Evolutionary conservation across 2,797 vertebrate species (phyloP), one percentile per base, ranked within the genome.

Genomic region (Enteromius treurensis): DNA sequence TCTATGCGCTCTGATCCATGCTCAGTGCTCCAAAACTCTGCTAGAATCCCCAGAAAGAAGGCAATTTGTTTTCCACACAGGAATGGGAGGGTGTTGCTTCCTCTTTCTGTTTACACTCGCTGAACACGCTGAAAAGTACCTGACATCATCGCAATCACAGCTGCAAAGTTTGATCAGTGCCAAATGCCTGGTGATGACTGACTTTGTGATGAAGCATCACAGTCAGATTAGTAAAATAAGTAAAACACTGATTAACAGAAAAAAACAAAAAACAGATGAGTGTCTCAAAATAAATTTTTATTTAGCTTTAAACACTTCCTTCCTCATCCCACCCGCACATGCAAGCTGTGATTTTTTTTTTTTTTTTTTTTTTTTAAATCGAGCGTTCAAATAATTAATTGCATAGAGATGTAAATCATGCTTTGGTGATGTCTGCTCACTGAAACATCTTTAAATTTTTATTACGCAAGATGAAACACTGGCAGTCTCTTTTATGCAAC

Each of bases 1-100:
- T 90, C 88, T 86, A 88, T 83, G 86, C 84, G 75, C 71, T 85
- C 83, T 89, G 89, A 91, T 91, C 89, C 85, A 29, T 53, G 60
- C 82, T 86, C 79, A 69, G 62, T 73, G 45, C 83, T 89, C 86
- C 79, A 40, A 89, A 87, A 88, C 86, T 88, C 86, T 80, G 82
- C 78, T 81, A 87, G 79, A 88, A 89, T 89, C 88, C 86, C 86
- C 70, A 75, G 62, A 85, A 90, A 90, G 81, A 89, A 89, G 83
- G 75, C 88, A 88, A 88, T 90, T 89, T 87, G 86, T 88, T 89
- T 89, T 84, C 83, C 77, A 82, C 64, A 80, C 76, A 64, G 85
- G 13, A 60, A 82, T 29, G 79, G 81, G 70, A 83, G 84, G 81
- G 69, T 84, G 76, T 77, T 73, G 45, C 77, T 45, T 71, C 81